These are phyloP conservation scores for Volucella inflata DNA, from an alignment of 2,888 invertebrate species.

Conservation along the genomic window DNA sequence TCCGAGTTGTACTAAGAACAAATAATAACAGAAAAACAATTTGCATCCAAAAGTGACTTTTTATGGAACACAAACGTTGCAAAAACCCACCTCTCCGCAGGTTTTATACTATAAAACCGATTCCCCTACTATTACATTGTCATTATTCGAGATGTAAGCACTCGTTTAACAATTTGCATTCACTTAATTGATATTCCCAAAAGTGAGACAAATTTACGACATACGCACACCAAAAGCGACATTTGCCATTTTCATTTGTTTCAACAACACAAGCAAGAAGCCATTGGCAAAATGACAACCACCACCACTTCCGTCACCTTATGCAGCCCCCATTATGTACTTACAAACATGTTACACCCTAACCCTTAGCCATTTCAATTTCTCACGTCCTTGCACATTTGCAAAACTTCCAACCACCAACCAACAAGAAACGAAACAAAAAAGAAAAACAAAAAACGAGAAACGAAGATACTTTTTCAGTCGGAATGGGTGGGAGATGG, in stretches of 20 bases:
- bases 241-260: conserved; percentile 26
- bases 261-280: conserved; percentile 15
- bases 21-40: no score
- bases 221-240: neutral
- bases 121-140: no score
- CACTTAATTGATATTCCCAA: conserved; percentile 40
- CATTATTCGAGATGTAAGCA: no score
- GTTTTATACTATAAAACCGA: no score
- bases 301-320: neutral
- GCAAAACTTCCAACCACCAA: conserved; percentile 54
- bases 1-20: no score
- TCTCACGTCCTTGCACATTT: conserved; percentile 74
- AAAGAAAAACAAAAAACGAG: conserved; percentile 35
- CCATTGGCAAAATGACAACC: conserved; percentile 28
- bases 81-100: no score
- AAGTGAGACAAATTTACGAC: conserved; percentile 39
- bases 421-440: neutral
- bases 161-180: conserved; percentile 13
- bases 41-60: no score
- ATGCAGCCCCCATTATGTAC: neutral
- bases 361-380: conserved; percentile 48
- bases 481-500: neutral
- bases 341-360: conserved; percentile 34
- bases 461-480: conserved; percentile 14
- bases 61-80: no score